These are phyloP conservation scores for Colletes latitarsis DNA, from an alignment of 1,140 invertebrate genomes.

Conservation along the genomic window DNA sequence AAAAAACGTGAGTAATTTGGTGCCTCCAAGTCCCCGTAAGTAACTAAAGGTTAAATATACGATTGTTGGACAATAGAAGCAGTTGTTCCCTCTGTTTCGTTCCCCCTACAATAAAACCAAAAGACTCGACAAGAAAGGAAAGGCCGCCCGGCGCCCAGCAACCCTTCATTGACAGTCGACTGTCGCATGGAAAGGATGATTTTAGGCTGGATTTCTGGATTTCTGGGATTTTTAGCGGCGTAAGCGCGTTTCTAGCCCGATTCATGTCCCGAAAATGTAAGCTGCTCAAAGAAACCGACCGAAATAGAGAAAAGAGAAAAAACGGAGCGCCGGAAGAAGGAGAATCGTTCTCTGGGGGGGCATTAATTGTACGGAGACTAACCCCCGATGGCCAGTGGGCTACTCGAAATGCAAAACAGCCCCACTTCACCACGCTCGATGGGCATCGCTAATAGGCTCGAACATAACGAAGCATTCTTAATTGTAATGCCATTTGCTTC, in stretches of 20 bases:
- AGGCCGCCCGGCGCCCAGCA: neutral
- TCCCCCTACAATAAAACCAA: neutral
- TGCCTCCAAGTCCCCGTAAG: no score
- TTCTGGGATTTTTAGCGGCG: neutral
- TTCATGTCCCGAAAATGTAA: neutral
- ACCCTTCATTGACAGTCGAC: neutral
- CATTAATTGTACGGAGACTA: constrained; percentile 59
- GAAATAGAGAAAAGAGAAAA: neutral
- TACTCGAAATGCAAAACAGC: constrained; percentile 57
- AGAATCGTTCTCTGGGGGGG: constrained; percentile 48
- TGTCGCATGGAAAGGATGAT: neutral
- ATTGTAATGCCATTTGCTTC: constrained; percentile 74
- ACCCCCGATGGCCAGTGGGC: constrained; percentile 49
- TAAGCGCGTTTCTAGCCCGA: neutral
- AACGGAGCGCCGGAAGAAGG: neutral
- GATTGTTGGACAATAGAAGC: neutral
- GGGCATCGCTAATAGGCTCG: constrained; percentile 53
- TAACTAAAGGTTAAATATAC: no score
- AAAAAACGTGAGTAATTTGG: no score
- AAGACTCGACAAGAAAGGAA: neutral
- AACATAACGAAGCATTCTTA: constrained; percentile 76
- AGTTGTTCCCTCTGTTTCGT: neutral
- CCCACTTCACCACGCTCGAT: constrained; percentile 54
- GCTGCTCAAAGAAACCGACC: neutral
- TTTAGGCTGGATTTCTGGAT: neutral